Evolutionary conservation across 2,888 invertebrate genomes (phyloP).

Genomic region (Alitta virens): DNA sequence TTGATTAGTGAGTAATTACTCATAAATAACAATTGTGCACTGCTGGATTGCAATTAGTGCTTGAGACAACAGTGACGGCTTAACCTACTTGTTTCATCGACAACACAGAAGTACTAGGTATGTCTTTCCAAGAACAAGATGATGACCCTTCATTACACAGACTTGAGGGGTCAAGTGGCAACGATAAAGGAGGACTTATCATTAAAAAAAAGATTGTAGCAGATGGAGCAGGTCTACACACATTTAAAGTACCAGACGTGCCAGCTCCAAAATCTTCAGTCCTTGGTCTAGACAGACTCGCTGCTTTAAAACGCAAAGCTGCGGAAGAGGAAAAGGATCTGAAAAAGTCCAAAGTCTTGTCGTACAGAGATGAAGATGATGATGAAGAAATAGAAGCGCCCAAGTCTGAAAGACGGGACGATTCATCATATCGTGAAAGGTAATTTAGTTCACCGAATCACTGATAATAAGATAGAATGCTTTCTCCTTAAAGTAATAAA

Average conservation of each 20-base stretch:
- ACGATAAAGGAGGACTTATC: constrained; percentile 49
- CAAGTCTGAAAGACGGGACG: constrained; percentile 3
- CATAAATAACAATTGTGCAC: too few relatives aligned
- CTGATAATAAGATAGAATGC: too few relatives aligned
- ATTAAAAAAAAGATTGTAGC: constrained; percentile 52
- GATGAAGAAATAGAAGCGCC: constrained; percentile 18
- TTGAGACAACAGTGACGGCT: too few relatives aligned
- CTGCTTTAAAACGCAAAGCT: constrained; percentile 51
- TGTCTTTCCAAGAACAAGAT: neutral
- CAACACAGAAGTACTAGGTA: too few relatives aligned
- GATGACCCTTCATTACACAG: constrained; percentile 44
- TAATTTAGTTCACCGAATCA: too few relatives aligned
- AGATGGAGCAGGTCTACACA: constrained; percentile 15
- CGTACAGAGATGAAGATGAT: constrained; percentile 42
- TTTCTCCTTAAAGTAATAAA: too few relatives aligned
- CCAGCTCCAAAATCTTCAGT: constrained; percentile 40
- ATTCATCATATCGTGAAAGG: neutral
- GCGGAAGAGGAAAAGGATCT: constrained; percentile 24
- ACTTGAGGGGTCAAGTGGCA: constrained; percentile 51
- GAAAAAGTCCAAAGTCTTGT: constrained; percentile 44
- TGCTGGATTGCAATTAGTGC: too few relatives aligned
- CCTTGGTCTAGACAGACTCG: constrained; percentile 57
- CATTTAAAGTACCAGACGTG: constrained; percentile 17
- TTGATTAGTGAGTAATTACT: too few relatives aligned
- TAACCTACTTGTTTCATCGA: too few relatives aligned